These are phyloP conservation scores for Eumaeus atala DNA, from an alignment of 1,140 invertebrate species.

Conservation along the genomic window DNA sequence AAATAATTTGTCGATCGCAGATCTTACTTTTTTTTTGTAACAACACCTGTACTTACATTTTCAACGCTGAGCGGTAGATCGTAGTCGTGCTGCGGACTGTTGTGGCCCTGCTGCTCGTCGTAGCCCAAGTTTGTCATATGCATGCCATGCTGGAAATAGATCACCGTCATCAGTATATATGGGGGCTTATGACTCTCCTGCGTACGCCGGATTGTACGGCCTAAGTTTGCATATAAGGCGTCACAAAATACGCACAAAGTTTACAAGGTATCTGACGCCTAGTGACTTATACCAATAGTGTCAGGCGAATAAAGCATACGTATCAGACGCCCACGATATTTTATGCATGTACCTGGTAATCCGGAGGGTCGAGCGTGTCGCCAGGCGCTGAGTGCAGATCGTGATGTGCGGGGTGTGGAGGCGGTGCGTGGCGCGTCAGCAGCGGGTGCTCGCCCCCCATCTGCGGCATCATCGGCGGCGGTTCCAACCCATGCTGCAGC, in stretches of 20 bases:
- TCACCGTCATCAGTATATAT: too few relatives aligned
- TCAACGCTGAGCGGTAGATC: constrained; percentile 88
- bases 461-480: constrained; percentile 73
- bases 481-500: constrained; percentile 54
- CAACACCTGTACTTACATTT: constrained; percentile 75
- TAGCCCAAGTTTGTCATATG: constrained; percentile 85
- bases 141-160: constrained; percentile 48
- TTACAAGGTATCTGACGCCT: too few relatives aligned
- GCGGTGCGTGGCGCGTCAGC: constrained; percentile 27
- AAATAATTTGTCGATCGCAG: too few relatives aligned
- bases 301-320: too few relatives aligned
- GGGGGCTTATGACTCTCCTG: too few relatives aligned
- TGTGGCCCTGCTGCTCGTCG: constrained; percentile 80
- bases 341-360: constrained; percentile 56
- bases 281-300: too few relatives aligned
- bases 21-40: constrained; percentile 14
- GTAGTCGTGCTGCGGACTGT: constrained; percentile 84
- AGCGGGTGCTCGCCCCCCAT: constrained; percentile 58
- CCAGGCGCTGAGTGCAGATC: constrained; percentile 49
- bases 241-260: too few relatives aligned
- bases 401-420: constrained; percentile 24
- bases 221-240: too few relatives aligned
- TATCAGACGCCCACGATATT: too few relatives aligned
- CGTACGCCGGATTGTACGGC: too few relatives aligned
- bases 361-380: constrained; percentile 47